Evolutionary conservation across 2,888 invertebrate species (phyloP).

Genomic region (Magallana nippona): DNA sequence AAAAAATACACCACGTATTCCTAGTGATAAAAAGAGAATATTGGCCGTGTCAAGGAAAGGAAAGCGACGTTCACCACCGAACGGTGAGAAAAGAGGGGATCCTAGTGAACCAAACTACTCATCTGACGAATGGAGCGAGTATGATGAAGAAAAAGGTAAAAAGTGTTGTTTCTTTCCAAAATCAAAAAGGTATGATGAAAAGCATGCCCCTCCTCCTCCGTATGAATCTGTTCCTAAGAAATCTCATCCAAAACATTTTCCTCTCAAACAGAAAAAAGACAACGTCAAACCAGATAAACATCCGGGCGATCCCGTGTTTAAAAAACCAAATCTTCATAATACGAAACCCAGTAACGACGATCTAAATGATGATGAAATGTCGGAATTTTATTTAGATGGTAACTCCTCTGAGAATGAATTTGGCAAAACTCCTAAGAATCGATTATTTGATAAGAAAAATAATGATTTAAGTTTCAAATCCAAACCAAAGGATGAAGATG

Average conservation of each 20-base stretch:
- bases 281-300: not conserved
- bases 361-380: constrained; percentile 13
- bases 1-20: not conserved
- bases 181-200: constrained; percentile 18
- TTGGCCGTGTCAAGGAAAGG: constrained; percentile 21
- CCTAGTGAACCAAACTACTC: not conserved
- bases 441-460: not conserved
- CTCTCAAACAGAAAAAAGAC: not conserved
- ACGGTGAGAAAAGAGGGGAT: not conserved
- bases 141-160: constrained; percentile 7
- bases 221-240: not conserved
- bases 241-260: not conserved
- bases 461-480: not conserved
- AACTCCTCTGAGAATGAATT: not conserved
- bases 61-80: not conserved
- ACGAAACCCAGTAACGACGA: not conserved
- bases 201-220: not conserved
- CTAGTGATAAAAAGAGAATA: constrained; percentile 19
- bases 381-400: constrained; percentile 17
- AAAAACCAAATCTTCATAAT: constrained; percentile 8
- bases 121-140: constrained; percentile 38
- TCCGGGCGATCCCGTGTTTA: not conserved
- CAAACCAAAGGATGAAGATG: not conserved
- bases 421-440: constrained; percentile 1
- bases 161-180: not conserved